Conservation (phyloP, 2,113 vertebrate species). For the Stigmatopora argus region DNA sequence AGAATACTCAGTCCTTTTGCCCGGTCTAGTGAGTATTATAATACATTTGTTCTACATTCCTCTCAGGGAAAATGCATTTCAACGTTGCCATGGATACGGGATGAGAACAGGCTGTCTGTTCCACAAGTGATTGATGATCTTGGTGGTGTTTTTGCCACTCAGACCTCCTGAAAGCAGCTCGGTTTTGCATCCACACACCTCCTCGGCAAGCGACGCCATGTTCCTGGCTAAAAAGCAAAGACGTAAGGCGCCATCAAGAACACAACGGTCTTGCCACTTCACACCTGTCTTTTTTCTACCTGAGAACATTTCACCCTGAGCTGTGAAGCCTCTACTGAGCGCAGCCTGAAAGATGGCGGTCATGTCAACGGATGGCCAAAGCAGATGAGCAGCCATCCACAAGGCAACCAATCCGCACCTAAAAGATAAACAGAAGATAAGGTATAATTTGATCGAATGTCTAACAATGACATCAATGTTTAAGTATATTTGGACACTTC, state of each 20-base stretch:
- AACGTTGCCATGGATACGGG: constrained; percentile 76
- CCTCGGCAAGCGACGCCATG: constrained; percentile 78
- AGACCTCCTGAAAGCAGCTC: constrained; percentile 75
- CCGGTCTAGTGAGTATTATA: too few relatives aligned
- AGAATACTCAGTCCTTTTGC: too few relatives aligned
- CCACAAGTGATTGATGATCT: constrained; percentile 72
- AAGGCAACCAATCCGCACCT: constrained; percentile 87
- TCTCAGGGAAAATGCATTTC: too few relatives aligned
- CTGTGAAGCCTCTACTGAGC: constrained; percentile 70
- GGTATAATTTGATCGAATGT: not conserved
- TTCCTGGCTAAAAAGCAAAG: constrained; percentile 65
- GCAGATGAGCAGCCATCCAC: constrained; percentile 78
- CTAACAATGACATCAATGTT: constrained; percentile 1
- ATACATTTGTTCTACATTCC: too few relatives aligned
- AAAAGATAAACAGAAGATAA: constrained; percentile 9
- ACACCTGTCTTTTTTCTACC: constrained; percentile 47
- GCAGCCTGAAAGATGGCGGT: constrained; percentile 71
- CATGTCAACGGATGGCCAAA: constrained; percentile 51
- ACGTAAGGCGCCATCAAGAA: not conserved
- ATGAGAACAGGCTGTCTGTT: constrained; percentile 75
- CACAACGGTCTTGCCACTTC: not conserved
- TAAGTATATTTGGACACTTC: not conserved
- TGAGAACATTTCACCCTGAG: constrained; percentile 89
- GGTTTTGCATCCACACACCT: constrained; percentile 69
- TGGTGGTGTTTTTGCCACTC: constrained; percentile 62